Percentiles rank a stretch among this genome's conserved stretches.
Evolutionary conservation across 2,888 invertebrate species (phyloP).

Genomic region (Stenotaenia linearis): DNA sequence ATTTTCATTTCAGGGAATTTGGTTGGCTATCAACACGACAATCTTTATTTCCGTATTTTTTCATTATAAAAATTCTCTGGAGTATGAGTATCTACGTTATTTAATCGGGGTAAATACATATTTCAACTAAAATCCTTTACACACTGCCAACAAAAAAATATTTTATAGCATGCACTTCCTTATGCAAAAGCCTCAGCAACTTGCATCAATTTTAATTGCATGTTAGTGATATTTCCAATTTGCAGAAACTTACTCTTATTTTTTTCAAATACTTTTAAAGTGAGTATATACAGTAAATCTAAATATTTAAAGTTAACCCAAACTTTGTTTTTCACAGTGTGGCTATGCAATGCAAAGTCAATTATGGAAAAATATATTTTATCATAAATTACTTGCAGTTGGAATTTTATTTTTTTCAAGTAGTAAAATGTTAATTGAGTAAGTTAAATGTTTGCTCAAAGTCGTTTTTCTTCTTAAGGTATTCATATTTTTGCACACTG

Average conservation of each 20-base stretch:
- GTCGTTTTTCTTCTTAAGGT: not conserved
- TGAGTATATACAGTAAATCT: not conserved
- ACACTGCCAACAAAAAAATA: not conserved
- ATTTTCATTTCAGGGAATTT: not conserved
- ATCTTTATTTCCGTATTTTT: not conserved
- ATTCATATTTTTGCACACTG: conserved; percentile 10
- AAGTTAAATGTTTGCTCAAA: not conserved
- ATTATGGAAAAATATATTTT: not conserved
- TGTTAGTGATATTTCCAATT: conserved; percentile 17
- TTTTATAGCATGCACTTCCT: not conserved
- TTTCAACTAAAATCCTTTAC: not conserved
- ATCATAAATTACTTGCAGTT: not conserved
- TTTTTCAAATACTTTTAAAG: not conserved
- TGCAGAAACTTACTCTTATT: conserved; percentile 11
- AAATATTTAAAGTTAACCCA: not conserved
- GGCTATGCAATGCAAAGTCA: not conserved
- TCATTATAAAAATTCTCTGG: not conserved
- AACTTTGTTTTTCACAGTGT: not conserved
- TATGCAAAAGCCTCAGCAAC: not conserved
- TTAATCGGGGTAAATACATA: conserved; percentile 2
- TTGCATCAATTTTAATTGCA: conserved; percentile 19
- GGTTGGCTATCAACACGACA: not conserved
- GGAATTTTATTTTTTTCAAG: conserved; percentile 19
- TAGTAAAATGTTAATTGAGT: not conserved
- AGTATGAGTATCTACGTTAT: not conserved